phyloP scores from a whole-genome alignment of 2,888 invertebrate genomes.

The Brachypterus glaber region DNA sequence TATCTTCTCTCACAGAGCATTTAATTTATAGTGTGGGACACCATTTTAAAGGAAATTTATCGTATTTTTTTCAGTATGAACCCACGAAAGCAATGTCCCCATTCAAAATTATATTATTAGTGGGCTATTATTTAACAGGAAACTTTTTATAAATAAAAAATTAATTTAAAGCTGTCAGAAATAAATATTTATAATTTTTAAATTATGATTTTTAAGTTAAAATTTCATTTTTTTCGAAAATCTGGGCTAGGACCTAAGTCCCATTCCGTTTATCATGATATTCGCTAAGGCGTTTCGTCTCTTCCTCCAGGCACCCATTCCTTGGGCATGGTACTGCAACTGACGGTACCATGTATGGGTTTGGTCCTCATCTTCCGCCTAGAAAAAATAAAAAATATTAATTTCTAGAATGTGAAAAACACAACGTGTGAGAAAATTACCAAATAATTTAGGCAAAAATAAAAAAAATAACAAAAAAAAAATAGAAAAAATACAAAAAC shows the following conservation, averaged over 20 bases:
- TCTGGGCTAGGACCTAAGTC: conserved; percentile 36
- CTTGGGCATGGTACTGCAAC: conserved; percentile 82
- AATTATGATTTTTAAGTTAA: conserved; percentile 13
- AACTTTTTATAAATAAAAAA: conserved; percentile 13
- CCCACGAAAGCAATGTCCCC: conserved; percentile 2
- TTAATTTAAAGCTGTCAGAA: conserved; percentile 22
- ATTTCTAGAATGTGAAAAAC: conserved; percentile 2
- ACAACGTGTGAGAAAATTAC: conserved; percentile 10
- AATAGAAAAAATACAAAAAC: conserved; percentile 3
- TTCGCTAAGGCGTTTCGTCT: conserved; percentile 90
- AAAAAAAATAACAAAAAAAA: conserved; percentile 10
- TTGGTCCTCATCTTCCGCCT: conserved; percentile 82
- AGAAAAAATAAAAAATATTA: conserved; percentile 29
- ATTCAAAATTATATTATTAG: conserved; percentile 8
- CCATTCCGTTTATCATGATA: conserved; percentile 89
- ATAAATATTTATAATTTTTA: conserved; percentile 3
- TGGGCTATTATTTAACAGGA: conserved; percentile 12
- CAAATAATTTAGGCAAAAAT: conserved; percentile 6
- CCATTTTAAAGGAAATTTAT: too few relatives aligned
- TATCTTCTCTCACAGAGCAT: too few relatives aligned
- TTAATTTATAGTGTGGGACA: too few relatives aligned
- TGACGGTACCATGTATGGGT: conserved; percentile 86
- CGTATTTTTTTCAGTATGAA: conserved; percentile 10
- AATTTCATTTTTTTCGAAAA: conserved; percentile 10
- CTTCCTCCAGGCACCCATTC: conserved; percentile 87